Conservation (phyloP, 2,888 invertebrate genomes). For the Tineola bisselliella region DNA sequence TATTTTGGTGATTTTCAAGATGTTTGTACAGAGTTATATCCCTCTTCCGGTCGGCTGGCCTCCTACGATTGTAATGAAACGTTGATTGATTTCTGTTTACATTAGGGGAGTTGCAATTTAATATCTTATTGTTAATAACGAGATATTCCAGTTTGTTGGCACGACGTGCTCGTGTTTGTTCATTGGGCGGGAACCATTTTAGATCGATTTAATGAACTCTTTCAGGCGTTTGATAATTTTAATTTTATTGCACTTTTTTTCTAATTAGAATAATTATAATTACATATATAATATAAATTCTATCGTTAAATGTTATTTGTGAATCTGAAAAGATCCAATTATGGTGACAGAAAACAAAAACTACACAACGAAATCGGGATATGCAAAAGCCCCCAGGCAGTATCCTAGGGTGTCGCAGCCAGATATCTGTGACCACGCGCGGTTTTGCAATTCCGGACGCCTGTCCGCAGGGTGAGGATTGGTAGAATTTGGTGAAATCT, state of each 20-base stretch:
- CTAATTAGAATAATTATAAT: not conserved
- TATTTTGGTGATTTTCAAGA: constrained; percentile 33
- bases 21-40: constrained; percentile 62
- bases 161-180: constrained; percentile 3
- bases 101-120: constrained; percentile 48
- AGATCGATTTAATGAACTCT: not conserved
- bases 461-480: constrained; percentile 40
- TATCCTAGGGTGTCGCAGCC: constrained; percentile 5
- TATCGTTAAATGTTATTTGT: not conserved
- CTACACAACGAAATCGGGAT: not conserved
- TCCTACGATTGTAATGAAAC: constrained; percentile 34
- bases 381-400: not conserved
- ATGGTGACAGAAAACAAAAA: not conserved
- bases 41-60: constrained; percentile 32
- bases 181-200: not conserved
- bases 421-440: constrained; percentile 30
- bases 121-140: constrained; percentile 64
- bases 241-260: not conserved
- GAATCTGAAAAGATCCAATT: not conserved
- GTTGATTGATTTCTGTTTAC: constrained; percentile 67
- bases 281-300: too few relatives aligned
- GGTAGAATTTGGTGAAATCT: constrained; percentile 24
- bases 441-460: constrained; percentile 61
- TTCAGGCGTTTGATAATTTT: not conserved
- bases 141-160: constrained; percentile 15